Evolutionary conservation across 2,113 vertebrate species (phyloP).

Genomic region (Tinamus guttatus): DNA sequence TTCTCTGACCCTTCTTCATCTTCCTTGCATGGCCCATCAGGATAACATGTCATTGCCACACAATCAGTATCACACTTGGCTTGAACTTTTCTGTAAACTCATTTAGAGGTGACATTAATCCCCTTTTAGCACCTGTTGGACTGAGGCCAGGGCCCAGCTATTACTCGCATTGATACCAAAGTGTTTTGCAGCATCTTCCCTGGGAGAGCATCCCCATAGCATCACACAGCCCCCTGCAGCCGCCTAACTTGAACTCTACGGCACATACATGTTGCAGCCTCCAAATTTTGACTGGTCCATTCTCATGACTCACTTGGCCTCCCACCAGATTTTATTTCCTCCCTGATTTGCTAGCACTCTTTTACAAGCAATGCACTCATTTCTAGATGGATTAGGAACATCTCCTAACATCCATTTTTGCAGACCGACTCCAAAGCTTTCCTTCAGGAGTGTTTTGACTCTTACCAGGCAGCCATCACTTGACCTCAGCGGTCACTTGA

Average conservation of each 20-base stretch:
- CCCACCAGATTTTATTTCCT: conserved; percentile 9
- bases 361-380: not conserved
- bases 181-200: not conserved
- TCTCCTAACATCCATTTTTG: not conserved
- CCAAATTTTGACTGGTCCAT: not conserved
- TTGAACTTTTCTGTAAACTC: not conserved
- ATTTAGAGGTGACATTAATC: accelerated
- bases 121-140: not conserved
- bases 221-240: not conserved
- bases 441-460: not conserved
- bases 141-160: not conserved
- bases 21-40: not conserved
- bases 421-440: not conserved
- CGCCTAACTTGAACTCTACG: not conserved
- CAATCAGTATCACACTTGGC: not conserved
- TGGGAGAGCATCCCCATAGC: not conserved
- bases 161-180: not conserved
- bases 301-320: conserved; percentile 17
- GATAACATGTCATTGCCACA: not conserved
- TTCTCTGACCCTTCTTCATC: not conserved
- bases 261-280: not conserved
- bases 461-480: conserved; percentile 28
- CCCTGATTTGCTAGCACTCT: not conserved
- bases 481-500: conserved; percentile 23
- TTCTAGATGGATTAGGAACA: not conserved